A percentile compares a stretch with the other conserved stretches of the same genome.
phyloP scores from a whole-genome alignment of 2,113 vertebrate species.

The Epinephelus cyanopodus region DNA sequence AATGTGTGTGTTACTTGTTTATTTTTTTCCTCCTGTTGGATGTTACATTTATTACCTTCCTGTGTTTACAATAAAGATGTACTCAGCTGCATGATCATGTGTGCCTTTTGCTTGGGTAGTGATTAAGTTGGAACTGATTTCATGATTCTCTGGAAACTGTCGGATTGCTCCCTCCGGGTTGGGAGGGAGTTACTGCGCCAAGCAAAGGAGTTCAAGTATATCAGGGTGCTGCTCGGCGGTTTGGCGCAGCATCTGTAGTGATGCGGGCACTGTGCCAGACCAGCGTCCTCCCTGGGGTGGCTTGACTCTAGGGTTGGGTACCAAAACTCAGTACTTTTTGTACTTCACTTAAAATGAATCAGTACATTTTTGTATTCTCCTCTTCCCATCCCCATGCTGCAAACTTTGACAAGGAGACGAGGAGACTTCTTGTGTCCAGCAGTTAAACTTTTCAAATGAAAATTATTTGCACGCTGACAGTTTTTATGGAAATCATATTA shows the following conservation, averaged over 20 bases:
- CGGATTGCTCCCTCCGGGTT: no score
- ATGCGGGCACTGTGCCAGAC: no score
- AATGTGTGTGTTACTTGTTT: not conserved
- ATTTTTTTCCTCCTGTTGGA: conserved; percentile 5
- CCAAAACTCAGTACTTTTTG: no score
- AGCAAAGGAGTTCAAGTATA: no score
- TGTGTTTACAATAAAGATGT: conserved; percentile 39
- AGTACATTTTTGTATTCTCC: not conserved
- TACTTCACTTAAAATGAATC: no score
- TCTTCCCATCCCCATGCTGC: not conserved
- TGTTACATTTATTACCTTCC: not conserved
- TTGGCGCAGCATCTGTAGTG: no score
- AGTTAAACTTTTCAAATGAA: not conserved
- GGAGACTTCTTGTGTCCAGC: not conserved
- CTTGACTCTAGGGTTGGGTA: no score
- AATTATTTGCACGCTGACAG: not conserved
- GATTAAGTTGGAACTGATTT: not conserved
- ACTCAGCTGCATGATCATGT: not conserved
- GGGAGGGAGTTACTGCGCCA: no score
- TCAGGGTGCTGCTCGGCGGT: no score
- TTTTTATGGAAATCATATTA: not conserved
- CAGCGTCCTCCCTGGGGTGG: no score
- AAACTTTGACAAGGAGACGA: no score
- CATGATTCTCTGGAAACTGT: no score
- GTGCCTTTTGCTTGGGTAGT: not conserved